Percentiles rank a stretch among this genome's conserved stretches.
Conservation (phyloP, 2,797 vertebrate species). For the Pangasius sanitwongsei region DNA sequence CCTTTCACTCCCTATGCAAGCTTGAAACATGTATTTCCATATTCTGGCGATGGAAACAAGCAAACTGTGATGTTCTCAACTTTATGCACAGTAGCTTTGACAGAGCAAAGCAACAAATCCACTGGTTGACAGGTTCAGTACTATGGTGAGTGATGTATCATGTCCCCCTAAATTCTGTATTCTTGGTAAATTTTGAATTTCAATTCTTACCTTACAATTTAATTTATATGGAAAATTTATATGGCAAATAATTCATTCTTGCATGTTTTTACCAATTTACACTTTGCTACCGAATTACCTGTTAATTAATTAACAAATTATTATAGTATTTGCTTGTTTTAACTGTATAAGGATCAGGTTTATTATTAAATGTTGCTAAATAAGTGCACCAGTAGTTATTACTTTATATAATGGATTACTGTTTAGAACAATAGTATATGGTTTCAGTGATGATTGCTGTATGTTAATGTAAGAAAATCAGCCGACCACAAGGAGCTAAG, state of each 20-base stretch:
- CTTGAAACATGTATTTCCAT: not conserved
- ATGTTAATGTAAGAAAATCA: not conserved
- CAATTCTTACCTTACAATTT: too few relatives aligned
- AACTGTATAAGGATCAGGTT: not conserved
- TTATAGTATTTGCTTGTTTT: not conserved
- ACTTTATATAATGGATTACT: not conserved
- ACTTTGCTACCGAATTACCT: not conserved
- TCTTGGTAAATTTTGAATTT: not conserved
- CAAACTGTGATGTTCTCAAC: not conserved
- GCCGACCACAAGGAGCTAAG: not conserved
- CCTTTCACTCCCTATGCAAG: not conserved
- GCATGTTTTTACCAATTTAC: not conserved
- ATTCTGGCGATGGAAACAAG: not conserved
- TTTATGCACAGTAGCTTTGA: not conserved
- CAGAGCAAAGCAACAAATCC: not conserved
- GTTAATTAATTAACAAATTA: not conserved
- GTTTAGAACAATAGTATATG: not conserved
- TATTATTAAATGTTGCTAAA: not conserved
- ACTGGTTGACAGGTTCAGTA: too few relatives aligned
- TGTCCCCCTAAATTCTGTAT: not conserved
- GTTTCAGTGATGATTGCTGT: not conserved
- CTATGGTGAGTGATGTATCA: not conserved
- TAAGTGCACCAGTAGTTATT: not conserved
- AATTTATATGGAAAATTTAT: too few relatives aligned
- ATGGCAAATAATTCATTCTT: too few relatives aligned